Base-by-base conservation (phyloP, 2,113 vertebrate genomes). In the Apaloderma vittatum region DNA sequence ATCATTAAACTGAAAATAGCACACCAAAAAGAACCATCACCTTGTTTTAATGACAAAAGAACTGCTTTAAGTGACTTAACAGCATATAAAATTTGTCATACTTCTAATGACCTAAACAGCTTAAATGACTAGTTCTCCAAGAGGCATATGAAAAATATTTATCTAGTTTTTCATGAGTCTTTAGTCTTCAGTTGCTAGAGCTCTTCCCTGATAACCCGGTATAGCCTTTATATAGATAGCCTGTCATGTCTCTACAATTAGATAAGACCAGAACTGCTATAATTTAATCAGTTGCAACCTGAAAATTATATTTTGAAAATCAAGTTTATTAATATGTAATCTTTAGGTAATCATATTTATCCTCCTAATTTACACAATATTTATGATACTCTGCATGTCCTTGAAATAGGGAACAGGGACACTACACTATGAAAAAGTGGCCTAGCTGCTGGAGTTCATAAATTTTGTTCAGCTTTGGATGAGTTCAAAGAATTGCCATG, bases 401-500 rank as follows among this genome's bases (percentile, higher is more conserved):
- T 99, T 99, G 99, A 99, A 98, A 98, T 43, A 84, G 48, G 81
- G 94, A 97, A 96, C 94, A 98, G 98, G 98, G 98, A 99, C 98
- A 97, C 77, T 68, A 97, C 73, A 68, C 80, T 91, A 96, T 97
- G 97, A 98, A 98, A 98, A 98, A 98, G 98, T 98, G 97, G 98
- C 96, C 97, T 98, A 96, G 97, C 98, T 98, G 97, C 97, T 98
- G 94, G 97, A 98, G 98, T 99, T 98, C 98, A 98, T 98, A 99
- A 98, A 99, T 99, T 98, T 98, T 97, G 96, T 95, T 97, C 97
- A 97, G 98, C 98, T 98, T 98, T 97, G 97, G 98, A 99, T 98
- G 98, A 99, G 98, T 99, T 99, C 98, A 99, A 99, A 99, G 98
- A 98, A 98, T 98, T 98, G 98, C 98, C 98, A 97, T 98, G 98